phyloP scores from a whole-genome alignment of 2,888 invertebrate genomes.

The Mylabris sibirica region DNA sequence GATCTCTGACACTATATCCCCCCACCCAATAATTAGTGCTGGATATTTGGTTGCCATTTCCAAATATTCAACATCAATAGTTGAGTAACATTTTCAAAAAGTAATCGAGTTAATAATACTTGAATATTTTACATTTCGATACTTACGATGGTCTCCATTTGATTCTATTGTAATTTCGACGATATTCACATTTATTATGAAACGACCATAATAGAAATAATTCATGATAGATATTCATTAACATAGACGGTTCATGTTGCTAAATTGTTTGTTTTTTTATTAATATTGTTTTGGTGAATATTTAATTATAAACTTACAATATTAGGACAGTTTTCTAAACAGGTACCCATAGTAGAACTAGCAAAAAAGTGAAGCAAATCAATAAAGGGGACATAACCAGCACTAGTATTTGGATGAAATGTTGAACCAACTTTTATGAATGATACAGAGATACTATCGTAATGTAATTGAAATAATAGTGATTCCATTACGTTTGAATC shows the following conservation, averaged over 20 bases:
- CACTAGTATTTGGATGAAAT: constrained; percentile 72
- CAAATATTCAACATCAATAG: no score
- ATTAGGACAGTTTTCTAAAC: constrained; percentile 67
- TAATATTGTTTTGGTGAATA: not conserved
- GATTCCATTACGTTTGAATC: constrained; percentile 77
- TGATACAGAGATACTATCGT: constrained; percentile 76
- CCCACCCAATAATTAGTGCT: no score
- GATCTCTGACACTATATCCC: no score
- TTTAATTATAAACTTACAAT: constrained; percentile 55
- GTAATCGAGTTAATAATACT: not conserved
- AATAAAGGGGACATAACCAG: constrained; percentile 75
- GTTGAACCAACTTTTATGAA: constrained; percentile 76
- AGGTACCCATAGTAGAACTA: constrained; percentile 77
- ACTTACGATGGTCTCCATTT: constrained; percentile 50
- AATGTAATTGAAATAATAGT: constrained; percentile 75
- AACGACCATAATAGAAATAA: constrained; percentile 53
- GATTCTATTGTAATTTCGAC: constrained; percentile 44
- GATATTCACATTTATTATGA: constrained; percentile 45
- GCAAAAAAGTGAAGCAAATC: constrained; percentile 80
- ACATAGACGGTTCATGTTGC: constrained; percentile 51
- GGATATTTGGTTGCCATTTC: no score
- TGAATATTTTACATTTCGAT: no score
- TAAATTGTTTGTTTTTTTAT: constrained; percentile 27
- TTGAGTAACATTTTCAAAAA: no score
- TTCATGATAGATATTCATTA: constrained; percentile 58